These are phyloP conservation scores for Tapirus terrestris DNA, from an alignment of 2,113 vertebrate species.

Conservation along the genomic window DNA sequence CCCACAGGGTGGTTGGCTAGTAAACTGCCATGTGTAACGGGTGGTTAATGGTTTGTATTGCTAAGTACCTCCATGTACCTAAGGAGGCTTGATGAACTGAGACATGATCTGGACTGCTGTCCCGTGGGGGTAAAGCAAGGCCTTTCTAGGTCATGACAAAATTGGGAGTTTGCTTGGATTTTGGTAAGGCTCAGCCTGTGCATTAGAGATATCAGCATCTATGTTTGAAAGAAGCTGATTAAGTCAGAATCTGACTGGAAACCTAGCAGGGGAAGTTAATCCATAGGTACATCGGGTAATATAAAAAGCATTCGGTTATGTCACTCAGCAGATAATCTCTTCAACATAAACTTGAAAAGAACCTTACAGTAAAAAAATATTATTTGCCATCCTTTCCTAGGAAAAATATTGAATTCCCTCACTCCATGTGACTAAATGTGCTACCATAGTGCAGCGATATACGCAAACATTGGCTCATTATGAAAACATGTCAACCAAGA, in stretches of 20 bases:
- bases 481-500: neutral
- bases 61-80: neutral
- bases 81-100: neutral
- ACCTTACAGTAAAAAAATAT: neutral
- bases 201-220: neutral
- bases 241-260: neutral
- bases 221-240: neutral
- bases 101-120: neutral
- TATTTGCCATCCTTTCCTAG: neutral
- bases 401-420: neutral
- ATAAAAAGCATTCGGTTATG: neutral
- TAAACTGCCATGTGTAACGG: neutral
- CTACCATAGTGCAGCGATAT: neutral
- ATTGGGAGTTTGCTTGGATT: neutral
- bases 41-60: neutral
- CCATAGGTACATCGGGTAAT: neutral
- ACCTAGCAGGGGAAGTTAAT: conserved; percentile 3
- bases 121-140: neutral
- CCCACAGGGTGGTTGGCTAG: neutral
- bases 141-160: neutral
- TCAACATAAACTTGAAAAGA: conserved; percentile 23
- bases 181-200: neutral
- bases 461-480: neutral
- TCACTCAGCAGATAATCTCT: conserved; percentile 11
- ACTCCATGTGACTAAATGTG: neutral